These are phyloP conservation scores for Danio aesculapii DNA, from an alignment of 2,797 vertebrate species.

Conservation along the genomic window DNA sequence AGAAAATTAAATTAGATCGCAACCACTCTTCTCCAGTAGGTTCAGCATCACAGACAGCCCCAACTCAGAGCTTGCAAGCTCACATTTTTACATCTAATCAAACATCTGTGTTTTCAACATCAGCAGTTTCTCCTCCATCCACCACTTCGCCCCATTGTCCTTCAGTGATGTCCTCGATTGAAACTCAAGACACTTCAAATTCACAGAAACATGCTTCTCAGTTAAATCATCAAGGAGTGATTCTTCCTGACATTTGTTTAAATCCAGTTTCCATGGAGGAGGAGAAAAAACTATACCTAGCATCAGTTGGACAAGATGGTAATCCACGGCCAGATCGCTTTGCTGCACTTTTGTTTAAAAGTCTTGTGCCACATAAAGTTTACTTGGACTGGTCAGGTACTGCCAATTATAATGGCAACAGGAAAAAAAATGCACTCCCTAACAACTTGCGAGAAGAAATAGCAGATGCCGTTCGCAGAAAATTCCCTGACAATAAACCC, in stretches of 20 bases:
- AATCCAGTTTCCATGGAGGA: constrained; percentile 12
- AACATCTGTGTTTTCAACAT: neutral
- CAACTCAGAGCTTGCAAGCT: neutral
- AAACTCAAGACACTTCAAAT: neutral
- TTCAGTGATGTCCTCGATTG: neutral
- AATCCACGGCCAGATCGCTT: neutral
- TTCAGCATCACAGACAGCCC: neutral
- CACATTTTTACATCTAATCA: neutral
- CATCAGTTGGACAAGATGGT: neutral
- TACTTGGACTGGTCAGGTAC: neutral
- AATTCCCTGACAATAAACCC: neutral
- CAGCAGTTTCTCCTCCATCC: neutral
- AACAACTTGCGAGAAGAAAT: neutral
- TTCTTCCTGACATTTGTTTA: constrained; percentile 2
- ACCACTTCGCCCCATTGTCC: neutral
- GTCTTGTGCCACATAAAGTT: neutral
- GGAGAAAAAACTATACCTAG: neutral
- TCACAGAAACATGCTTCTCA: neutral
- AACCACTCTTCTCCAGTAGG: neutral
- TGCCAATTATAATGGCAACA: neutral
- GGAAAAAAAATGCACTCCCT: neutral
- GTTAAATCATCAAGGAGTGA: neutral
- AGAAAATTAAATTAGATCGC: neutral
- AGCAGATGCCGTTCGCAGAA: neutral
- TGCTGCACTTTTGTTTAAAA: constrained; percentile 21